Evolutionary conservation across 2,797 vertebrate genomes (phyloP).

Genomic region (Arnoldichthys spilopterus): DNA sequence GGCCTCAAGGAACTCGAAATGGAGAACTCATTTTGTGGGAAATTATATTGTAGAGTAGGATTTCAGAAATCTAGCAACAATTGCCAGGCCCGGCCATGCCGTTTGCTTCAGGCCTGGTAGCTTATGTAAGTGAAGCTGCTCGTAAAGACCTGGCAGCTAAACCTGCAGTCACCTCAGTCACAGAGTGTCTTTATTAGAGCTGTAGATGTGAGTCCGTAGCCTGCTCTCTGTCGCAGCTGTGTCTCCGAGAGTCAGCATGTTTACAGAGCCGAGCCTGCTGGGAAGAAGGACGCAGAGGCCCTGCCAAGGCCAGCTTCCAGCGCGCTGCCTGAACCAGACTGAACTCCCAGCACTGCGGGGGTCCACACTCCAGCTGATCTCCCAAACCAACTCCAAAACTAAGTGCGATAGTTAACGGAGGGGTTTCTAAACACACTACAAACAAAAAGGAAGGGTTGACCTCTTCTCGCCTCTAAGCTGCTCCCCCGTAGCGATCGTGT

Average conservation of each 20-base stretch:
- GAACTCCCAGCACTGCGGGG: conserved; percentile 1
- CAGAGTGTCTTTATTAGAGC: background rate
- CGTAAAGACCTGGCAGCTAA: background rate
- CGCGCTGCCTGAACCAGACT: background rate
- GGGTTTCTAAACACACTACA: background rate
- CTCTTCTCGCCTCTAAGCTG: conserved; percentile 1
- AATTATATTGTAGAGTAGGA: background rate
- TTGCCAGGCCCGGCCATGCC: background rate
- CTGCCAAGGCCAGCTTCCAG: conserved; percentile 6
- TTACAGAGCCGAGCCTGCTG: conserved; percentile 27
- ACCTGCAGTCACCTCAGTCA: background rate
- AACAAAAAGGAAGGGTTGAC: background rate
- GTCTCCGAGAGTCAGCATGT: conserved; percentile 17
- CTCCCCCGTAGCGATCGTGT: conserved; percentile 26
- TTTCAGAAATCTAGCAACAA: background rate
- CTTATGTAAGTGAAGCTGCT: background rate
- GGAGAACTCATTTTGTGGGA: too few relatives aligned
- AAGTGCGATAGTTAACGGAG: background rate
- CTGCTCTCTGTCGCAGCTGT: conserved; percentile 30
- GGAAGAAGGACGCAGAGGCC: conserved; percentile 15
- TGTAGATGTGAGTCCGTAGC: background rate
- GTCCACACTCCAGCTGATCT: background rate
- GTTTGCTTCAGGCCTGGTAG: background rate
- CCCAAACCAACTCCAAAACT: background rate
- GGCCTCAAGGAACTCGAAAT: too few relatives aligned